A percentile compares a stretch with the other conserved stretches of the same genome.
phyloP scores from a whole-genome alignment of 2,113 vertebrate genomes.

The Apistogramma diplotaenia region DNA sequence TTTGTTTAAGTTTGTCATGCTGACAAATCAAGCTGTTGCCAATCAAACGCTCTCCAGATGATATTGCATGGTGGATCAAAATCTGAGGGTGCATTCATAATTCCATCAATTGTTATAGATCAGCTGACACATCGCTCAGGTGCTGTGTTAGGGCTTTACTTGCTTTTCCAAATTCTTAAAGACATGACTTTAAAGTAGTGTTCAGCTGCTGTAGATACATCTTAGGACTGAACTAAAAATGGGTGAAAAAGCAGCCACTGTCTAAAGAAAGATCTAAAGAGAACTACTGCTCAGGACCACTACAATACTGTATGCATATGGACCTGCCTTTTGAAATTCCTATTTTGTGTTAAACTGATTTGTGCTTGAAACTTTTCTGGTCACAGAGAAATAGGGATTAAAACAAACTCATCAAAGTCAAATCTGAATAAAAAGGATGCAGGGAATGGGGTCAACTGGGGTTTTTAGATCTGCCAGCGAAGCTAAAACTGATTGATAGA shows the following conservation, averaged over 20 bases:
- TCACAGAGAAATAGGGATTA: not conserved
- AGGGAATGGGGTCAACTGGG: not conserved
- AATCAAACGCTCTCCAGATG: not conserved
- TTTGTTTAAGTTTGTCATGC: not conserved
- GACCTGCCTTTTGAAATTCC: not conserved
- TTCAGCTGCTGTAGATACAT: not conserved
- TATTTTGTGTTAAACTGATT: not conserved
- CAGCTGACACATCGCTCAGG: not conserved
- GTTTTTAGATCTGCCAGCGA: conserved; percentile 11
- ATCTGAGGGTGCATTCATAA: not conserved
- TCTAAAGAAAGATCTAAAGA: not conserved
- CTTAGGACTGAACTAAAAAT: not conserved
- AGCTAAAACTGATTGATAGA: conserved; percentile 9
- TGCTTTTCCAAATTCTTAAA: not conserved
- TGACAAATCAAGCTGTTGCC: not conserved
- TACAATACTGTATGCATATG: fast-evolving
- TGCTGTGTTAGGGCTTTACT: not conserved
- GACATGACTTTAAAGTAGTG: too few relatives aligned
- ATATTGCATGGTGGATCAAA: not conserved
- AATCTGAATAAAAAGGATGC: not conserved
- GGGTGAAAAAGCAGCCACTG: not conserved
- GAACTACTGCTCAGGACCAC: not conserved
- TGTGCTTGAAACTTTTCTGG: not conserved
- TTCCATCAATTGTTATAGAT: not conserved
- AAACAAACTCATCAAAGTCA: not conserved